Conservation (phyloP, 1,140 invertebrate genomes). For the Gonioctena quinquepunctata region DNA sequence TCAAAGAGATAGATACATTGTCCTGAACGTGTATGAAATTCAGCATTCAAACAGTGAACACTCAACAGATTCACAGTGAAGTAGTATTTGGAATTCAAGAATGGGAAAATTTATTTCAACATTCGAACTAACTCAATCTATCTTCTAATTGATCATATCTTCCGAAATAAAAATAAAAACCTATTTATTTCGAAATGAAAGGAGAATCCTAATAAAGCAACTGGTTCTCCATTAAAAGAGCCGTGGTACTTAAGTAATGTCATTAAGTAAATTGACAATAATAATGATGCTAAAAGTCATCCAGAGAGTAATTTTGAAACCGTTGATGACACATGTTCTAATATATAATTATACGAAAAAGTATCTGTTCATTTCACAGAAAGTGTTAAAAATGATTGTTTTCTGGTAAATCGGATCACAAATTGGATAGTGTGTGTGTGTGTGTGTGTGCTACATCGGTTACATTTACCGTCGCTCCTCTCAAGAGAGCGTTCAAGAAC, state of each 20-base stretch:
- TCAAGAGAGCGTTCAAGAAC: conserved; percentile 1
- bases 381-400: conserved; percentile 11
- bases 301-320: conserved; percentile 8
- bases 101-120: no score
- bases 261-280: conserved; percentile 23
- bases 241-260: conserved; percentile 19
- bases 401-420: not conserved
- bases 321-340: conserved; percentile 17
- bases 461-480: conserved; percentile 8
- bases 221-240: conserved; percentile 18
- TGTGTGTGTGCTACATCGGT: no score
- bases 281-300: conserved; percentile 21
- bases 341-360: conserved; percentile 13
- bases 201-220: conserved; percentile 5
- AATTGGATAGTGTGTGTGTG: no score
- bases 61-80: no score
- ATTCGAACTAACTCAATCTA: no score
- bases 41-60: no score
- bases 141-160: no score
- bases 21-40: no score
- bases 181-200: conserved; percentile 8
- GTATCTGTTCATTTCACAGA: not conserved
- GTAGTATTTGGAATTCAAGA: no score
- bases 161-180: no score
- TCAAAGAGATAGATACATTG: no score